Evolutionary conservation across 2,797 vertebrate species (phyloP).

Genomic region (Atherinosoma microstoma): DNA sequence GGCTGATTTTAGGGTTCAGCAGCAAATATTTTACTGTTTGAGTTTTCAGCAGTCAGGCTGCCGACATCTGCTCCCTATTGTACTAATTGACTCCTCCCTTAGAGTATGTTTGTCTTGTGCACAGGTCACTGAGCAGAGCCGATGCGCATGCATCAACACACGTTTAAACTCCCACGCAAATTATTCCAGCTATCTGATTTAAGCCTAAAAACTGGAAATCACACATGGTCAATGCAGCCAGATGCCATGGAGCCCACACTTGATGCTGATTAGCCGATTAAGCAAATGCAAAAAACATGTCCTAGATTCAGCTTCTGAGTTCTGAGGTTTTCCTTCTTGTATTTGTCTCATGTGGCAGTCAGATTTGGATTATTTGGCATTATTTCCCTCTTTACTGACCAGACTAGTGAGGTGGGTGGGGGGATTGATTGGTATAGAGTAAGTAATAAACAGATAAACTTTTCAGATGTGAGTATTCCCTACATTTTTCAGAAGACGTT

Average conservation of each 20-base stretch:
- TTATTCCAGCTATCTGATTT: constrained; percentile 45
- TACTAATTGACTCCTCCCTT: constrained; percentile 39
- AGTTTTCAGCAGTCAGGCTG: constrained; percentile 23
- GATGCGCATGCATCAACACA: constrained; percentile 26
- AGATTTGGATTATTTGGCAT: not conserved
- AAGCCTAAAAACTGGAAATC: not conserved
- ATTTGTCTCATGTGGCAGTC: not conserved
- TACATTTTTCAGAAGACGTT: not conserved
- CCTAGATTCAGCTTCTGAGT: constrained; percentile 1
- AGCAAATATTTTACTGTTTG: constrained; percentile 15
- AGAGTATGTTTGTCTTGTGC: constrained; percentile 47
- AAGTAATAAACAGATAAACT: not conserved
- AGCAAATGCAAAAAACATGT: not conserved
- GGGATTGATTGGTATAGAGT: not conserved
- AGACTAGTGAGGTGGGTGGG: not conserved
- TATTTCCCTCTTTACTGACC: not conserved
- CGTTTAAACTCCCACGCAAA: constrained; percentile 68
- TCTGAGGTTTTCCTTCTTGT: constrained; percentile 1
- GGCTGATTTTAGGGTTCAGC: constrained; percentile 18
- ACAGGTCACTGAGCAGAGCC: constrained; percentile 68
- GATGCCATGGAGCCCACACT: not conserved
- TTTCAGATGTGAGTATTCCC: not conserved
- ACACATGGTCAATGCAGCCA: not conserved
- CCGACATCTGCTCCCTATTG: constrained; percentile 41
- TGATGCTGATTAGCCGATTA: not conserved